Evolutionary conservation across 35 echinoderm and acorn worm species (phyloP).

Genomic region (Holothuria glaberrima): DNA sequence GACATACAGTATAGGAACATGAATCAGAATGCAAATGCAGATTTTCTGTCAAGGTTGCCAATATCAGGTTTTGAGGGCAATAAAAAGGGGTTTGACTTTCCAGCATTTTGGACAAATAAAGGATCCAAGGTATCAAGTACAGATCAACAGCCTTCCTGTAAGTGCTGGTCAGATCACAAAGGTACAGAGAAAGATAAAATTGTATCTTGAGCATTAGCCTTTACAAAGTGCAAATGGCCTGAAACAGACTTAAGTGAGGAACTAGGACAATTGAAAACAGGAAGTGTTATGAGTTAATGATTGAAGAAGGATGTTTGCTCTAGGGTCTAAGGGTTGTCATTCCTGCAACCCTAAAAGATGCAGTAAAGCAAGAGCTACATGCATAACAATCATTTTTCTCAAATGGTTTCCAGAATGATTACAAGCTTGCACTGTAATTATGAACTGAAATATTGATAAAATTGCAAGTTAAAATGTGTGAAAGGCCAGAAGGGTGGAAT

Average conservation of each 20-base stretch:
- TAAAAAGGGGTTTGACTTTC: not conserved
- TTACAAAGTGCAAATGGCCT: slow-evolving; percentile 21
- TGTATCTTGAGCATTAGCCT: slow-evolving; percentile 32
- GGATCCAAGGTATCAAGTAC: not conserved
- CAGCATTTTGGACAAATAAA: slow-evolving; percentile 15
- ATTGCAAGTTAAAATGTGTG: no score
- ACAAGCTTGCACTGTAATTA: no score
- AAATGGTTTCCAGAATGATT: no score
- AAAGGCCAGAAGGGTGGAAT: no score
- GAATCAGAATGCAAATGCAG: slow-evolving; percentile 54
- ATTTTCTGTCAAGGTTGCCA: slow-evolving; percentile 57
- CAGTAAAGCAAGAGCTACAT: not conserved
- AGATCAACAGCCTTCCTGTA: slow-evolving; percentile 33
- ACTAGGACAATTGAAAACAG: not conserved
- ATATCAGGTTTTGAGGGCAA: no score
- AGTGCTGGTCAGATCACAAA: slow-evolving; percentile 12
- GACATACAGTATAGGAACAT: slow-evolving; percentile 28
- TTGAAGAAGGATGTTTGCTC: slow-evolving; percentile 64
- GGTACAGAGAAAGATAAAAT: slow-evolving; percentile 36
- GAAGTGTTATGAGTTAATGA: slow-evolving; percentile 38
- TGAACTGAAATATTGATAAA: no score
- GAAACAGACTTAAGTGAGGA: slow-evolving; percentile 1
- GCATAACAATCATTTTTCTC: not conserved
- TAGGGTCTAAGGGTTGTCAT: slow-evolving; percentile 67
- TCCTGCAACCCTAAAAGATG: slow-evolving; percentile 17